These are phyloP conservation scores for Sarcophaga variegata DNA, from an alignment of 2,888 invertebrate species.

Conservation along the genomic window DNA sequence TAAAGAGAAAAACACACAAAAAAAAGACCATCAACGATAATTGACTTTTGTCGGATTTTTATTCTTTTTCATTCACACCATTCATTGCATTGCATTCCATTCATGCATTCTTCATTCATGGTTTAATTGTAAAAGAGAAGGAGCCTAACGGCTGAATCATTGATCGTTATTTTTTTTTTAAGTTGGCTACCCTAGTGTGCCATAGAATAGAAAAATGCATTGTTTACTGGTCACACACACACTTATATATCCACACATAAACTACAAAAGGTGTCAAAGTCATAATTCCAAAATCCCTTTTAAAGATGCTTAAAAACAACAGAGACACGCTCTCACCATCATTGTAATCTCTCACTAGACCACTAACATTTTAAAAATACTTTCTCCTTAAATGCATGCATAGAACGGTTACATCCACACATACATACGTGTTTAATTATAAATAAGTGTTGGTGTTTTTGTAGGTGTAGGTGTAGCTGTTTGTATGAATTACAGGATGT, in stretches of 20 bases:
- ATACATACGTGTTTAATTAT: conserved; percentile 50
- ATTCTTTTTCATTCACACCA: conserved; percentile 38
- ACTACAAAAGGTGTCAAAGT: conserved; percentile 66
- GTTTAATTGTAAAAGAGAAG: not conserved
- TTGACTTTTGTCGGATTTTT: conserved; percentile 77
- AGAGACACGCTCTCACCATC: conserved; percentile 14
- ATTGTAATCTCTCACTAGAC: not conserved
- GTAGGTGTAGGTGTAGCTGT: not conserved
- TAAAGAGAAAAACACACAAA: not conserved
- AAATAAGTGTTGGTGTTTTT: conserved; percentile 35
- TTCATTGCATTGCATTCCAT: conserved; percentile 36
- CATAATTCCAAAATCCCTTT: conserved; percentile 68
- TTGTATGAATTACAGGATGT: conserved; percentile 67
- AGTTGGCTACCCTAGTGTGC: conserved; percentile 40
- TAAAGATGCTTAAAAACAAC: conserved; percentile 73
- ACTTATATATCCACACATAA: conserved; percentile 14
- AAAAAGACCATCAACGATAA: conserved; percentile 74
- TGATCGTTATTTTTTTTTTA: conserved; percentile 56
- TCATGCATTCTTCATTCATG: conserved; percentile 31
- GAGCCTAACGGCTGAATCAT: conserved; percentile 70
- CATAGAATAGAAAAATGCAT: conserved; percentile 21
- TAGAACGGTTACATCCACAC: no score
- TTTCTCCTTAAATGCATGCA: not conserved
- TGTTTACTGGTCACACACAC: conserved; percentile 18
- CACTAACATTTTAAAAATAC: not conserved